Base-by-base conservation (phyloP, 2,797 vertebrate genomes). In the Spondyliosoma cantharus region DNA sequence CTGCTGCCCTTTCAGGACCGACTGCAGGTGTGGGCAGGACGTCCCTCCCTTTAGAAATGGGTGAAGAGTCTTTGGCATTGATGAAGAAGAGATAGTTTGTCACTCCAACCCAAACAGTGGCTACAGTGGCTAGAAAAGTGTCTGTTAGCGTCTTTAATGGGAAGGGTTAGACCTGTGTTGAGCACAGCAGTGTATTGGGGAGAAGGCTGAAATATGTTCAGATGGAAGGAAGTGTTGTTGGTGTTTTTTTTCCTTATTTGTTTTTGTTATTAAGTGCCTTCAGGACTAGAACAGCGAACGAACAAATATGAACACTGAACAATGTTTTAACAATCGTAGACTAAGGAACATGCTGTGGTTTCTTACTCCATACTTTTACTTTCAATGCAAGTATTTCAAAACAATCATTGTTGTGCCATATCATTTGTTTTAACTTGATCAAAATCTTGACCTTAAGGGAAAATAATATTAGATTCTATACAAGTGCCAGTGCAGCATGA, bases 191-290 rank as follows among this genome's bases (percentile, higher is more conserved):
- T 81, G 89, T 74, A 59, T 74, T 76, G 58, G 29, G 81, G 54
- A 81, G 82, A 84, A 78, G 76, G 86, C 61, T 69, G 54, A 79
- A 75, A 71, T 65, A 69, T 68, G 54, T 57, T 57, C 54, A 74
- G 79, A 80, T 64, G 70, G 48, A 81, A 83, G 50, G 77, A 85
- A 64, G 62, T 87, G 64, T 90, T 87, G 80, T 87, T 85, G 49
- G 20, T 74, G 49, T 90, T 92, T 76, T 88, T 83, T 74, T 81
- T 89, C 85, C 56, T 73, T 86, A 79, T 92, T 91, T 84, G 78
- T 83, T 85, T 90, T 91, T 86, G 62, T 89, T 72, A 95, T 95
- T 89, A 97, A 98, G 97, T 98, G 97, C 97, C 97, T 99, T 97
- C 92, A 94, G 93, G 84, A 95, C 87, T 87, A 92, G 78, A 89